A percentile compares a stretch with the other conserved stretches of the same genome.
Conservation (phyloP, 2,797 vertebrate species). For the Novumbra hubbsi region DNA sequence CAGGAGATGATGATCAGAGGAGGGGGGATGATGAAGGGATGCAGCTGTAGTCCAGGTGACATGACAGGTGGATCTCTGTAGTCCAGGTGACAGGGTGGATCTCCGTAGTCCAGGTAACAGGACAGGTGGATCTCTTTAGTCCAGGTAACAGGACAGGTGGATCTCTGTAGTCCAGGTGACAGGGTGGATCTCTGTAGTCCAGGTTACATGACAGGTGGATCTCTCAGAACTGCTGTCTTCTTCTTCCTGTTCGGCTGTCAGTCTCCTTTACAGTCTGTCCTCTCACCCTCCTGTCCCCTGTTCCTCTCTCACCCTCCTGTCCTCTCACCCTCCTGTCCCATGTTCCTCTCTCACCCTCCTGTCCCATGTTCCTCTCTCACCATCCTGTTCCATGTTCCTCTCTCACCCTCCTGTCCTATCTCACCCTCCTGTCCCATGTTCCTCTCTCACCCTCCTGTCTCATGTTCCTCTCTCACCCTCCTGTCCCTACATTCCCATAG, state of each 20-base stretch:
- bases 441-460: conserved; percentile 4
- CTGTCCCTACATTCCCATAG: too few species aligned
- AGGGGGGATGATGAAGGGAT: conserved; percentile 23
- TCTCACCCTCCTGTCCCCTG: neutral
- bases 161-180: too few species aligned
- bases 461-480: neutral
- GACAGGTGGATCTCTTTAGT: conserved; percentile 28
- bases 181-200: too few species aligned
- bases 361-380: neutral
- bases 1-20: conserved; percentile 42
- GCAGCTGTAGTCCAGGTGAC: conserved; percentile 23
- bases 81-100: too few species aligned
- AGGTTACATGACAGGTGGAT: too few species aligned
- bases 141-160: conserved; percentile 31
- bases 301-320: neutral
- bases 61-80: conserved; percentile 33
- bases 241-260: neutral
- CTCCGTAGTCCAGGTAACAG: too few species aligned
- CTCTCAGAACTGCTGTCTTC: conserved; percentile 20
- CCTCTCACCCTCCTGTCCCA: neutral
- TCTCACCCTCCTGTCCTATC: neutral
- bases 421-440: conserved; percentile 8
- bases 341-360: neutral
- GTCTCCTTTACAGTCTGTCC: conserved; percentile 3
- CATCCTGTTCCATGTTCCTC: neutral